Base-by-base conservation (phyloP, 1,140 invertebrate genomes). In the Octopus sinensis region DNA sequence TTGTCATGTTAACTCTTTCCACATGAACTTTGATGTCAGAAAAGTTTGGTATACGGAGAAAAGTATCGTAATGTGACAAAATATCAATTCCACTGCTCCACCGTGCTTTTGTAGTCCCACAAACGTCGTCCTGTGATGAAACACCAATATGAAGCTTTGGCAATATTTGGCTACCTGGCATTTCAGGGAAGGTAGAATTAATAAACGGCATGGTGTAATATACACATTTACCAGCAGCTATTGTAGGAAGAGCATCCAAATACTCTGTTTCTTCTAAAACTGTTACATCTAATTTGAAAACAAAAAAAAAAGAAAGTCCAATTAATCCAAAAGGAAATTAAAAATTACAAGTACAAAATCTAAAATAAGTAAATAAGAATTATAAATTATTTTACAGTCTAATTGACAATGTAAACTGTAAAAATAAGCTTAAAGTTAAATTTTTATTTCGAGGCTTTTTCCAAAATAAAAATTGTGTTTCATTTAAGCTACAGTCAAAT, bases 21-120 rank as follows among this genome's bases (percentile, higher is more conserved):
- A 95, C 92, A 5, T 92, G 92, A 4, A 96, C 90, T 90, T 95
- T 95, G 10, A 96, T 92, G 87, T 96, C 94, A 4, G 93, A 93
- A 84, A 92, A 91, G 68, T 91, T 91, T 0, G 94, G 94, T 71
- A 96, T 89, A 75, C 93, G 90, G 9, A 95, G 90, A 87, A 94
- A 95, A 12, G 84, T 86, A 82, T 88, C 88, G n/a, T 85, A 87
- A 6, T 89, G 85, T 53, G 85, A 86, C 77, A 85, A 85, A 4
- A 91, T 83, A 83, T 91, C 89, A 10, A 92, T 86, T 23, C 88
- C 86, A 62, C 84, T 84, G 82, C 90, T 92, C 92, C 92, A 92
- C 9, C 86, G 73, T n/a, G 87, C 53, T 76, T 76, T 82, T 9
- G 71, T 54, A 43, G 30, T 43, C 30, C 30, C 30, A 43, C 30